Evolutionary conservation across 2,888 invertebrate species (phyloP).

Genomic region (Euphydryas editha): DNA sequence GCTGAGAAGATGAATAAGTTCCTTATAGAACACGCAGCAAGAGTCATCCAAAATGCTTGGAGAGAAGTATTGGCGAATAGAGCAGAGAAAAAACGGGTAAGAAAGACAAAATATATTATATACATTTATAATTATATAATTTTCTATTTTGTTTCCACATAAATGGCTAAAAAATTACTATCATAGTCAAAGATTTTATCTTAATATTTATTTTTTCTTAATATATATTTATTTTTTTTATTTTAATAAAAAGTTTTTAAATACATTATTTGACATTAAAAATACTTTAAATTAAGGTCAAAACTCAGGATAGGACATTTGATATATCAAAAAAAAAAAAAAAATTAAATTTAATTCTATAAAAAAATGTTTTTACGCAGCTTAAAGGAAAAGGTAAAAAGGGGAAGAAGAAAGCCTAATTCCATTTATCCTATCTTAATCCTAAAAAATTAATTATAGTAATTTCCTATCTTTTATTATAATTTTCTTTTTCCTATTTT

Average conservation of each 20-base stretch:
- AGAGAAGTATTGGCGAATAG: conserved; percentile 66
- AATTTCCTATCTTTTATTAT: too few species aligned
- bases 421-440: background rate
- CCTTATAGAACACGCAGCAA: conserved; percentile 69
- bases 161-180: too few species aligned
- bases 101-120: background rate
- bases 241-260: too few species aligned
- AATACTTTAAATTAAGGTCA: too few species aligned
- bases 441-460: too few species aligned
- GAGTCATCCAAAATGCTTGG: conserved; percentile 74
- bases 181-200: too few species aligned
- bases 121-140: background rate
- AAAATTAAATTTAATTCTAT: background rate
- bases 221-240: too few species aligned
- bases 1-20: conserved; percentile 77
- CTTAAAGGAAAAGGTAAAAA: conserved; percentile 75
- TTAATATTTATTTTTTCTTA: too few species aligned
- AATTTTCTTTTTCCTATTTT: background rate
- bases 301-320: too few species aligned
- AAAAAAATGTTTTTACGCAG: conserved; percentile 54
- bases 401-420: conserved; percentile 71
- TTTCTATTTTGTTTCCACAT: too few species aligned
- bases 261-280: too few species aligned
- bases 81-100: conserved; percentile 72
- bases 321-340: background rate